phyloP scores from a whole-genome alignment of 2,888 invertebrate species.

The Zaprionus bogoriensis region DNA sequence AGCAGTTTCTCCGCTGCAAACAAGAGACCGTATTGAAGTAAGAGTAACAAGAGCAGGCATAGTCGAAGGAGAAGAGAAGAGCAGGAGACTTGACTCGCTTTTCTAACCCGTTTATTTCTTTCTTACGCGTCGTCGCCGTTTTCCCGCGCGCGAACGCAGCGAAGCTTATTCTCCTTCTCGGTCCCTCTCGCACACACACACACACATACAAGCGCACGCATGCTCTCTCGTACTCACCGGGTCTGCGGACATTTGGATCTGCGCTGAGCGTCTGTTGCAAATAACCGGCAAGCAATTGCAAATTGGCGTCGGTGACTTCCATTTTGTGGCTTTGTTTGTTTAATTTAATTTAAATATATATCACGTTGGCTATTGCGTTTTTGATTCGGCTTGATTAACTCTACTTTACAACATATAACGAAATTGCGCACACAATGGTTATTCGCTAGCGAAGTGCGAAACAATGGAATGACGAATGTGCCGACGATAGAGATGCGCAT shows the following conservation, averaged over 20 bases:
- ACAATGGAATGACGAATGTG: conserved; percentile 44
- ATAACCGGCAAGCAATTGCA: conserved; percentile 91
- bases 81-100: not conserved
- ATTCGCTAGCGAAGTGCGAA: conserved; percentile 28
- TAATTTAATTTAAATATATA: conserved; percentile 19
- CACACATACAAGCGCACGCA: conserved; percentile 20
- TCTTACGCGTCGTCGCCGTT: conserved; percentile 28
- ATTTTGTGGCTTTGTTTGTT: conserved; percentile 83
- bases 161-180: conserved; percentile 7
- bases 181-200: not conserved
- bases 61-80: not conserved
- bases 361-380: conserved; percentile 18
- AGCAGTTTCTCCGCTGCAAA: conserved; percentile 93
- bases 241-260: conserved; percentile 90
- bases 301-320: conserved; percentile 95
- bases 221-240: conserved; percentile 86
- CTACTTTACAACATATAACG: conserved; percentile 42
- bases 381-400: conserved; percentile 19
- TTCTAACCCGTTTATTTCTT: conserved; percentile 1
- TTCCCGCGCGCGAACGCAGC: conserved; percentile 56
- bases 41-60: not conserved
- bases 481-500: conserved; percentile 6
- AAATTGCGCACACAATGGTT: conserved; percentile 46
- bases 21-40: not conserved
- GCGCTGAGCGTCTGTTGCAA: conserved; percentile 94